These are phyloP conservation scores for Pristionchus fissidentatus DNA, from an alignment of 2,888 invertebrate species.

Conservation along the genomic window DNA sequence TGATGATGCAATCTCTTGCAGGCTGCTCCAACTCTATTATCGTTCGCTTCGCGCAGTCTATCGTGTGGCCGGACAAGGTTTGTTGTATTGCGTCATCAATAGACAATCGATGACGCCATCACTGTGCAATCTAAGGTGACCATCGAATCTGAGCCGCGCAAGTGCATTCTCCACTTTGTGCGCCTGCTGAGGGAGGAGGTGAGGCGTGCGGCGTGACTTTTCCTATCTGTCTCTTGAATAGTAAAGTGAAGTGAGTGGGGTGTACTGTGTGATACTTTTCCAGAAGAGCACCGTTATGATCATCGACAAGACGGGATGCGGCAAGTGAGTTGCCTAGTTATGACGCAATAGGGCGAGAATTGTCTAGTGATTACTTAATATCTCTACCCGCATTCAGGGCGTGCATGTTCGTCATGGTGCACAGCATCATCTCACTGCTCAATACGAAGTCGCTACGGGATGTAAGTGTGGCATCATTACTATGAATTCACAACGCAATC, in stretches of 20 bases:
- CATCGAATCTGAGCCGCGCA: conserved; percentile 25
- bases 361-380: background rate
- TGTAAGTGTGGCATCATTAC: background rate
- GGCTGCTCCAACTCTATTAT: conserved; percentile 31
- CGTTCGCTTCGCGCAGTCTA: conserved; percentile 10
- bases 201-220: background rate
- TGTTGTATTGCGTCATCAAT: conserved; percentile 5
- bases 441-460: conserved; percentile 19
- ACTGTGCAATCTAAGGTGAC: no score
- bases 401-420: conserved; percentile 41
- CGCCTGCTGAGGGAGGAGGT: conserved; percentile 34
- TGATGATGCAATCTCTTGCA: background rate
- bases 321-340: background rate
- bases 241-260: no score
- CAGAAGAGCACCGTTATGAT: conserved; percentile 14
- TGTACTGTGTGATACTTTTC: background rate
- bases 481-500: background rate
- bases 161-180: conserved; percentile 18
- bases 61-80: background rate
- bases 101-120: conserved; percentile 14
- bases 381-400: no score
- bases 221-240: no score
- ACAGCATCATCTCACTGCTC: conserved; percentile 15
- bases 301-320: background rate
- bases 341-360: background rate